Evolutionary conservation across 1,140 invertebrate species (phyloP).

Genomic region (Pachypeltis micranthus): DNA sequence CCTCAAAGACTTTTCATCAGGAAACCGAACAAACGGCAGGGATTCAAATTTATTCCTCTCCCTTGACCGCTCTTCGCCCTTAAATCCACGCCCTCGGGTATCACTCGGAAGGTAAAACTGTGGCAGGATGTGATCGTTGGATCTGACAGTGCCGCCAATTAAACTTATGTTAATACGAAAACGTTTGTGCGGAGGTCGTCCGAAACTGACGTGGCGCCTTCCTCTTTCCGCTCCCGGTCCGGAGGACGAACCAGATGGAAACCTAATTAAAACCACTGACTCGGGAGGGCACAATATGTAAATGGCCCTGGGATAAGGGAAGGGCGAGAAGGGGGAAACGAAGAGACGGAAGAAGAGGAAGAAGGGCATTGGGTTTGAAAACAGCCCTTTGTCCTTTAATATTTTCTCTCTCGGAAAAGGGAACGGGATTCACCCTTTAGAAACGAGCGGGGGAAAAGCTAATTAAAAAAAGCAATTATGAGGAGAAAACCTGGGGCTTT

Average conservation of each 20-base stretch:
- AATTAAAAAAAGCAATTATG: slow-evolving; percentile 10
- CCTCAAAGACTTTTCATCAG: no score
- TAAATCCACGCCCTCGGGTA: no score
- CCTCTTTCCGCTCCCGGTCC: not conserved
- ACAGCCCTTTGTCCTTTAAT: slow-evolving; percentile 1
- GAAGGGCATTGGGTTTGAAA: not conserved
- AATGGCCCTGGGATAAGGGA: no score
- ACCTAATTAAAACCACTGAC: slow-evolving; percentile 4
- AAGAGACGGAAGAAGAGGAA: no score
- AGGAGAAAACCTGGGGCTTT: slow-evolving; percentile 1
- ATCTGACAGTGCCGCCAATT: slow-evolving; percentile 2
- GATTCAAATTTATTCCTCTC: no score
- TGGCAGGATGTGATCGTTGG: not conserved
- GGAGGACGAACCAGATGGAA: slow-evolving; percentile 1
- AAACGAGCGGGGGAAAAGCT: not conserved
- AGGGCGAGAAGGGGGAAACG: no score
- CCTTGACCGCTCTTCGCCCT: no score
- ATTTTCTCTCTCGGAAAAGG: no score
- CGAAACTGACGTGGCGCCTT: not conserved
- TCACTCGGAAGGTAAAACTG: not conserved
- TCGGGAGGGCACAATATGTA: not conserved
- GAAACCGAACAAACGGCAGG: no score
- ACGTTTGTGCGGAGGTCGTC: not conserved
- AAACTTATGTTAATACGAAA: slow-evolving; percentile 6
- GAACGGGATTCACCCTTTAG: not conserved